phyloP scores from a whole-genome alignment of 2,113 vertebrate genomes.

The Typhlomys cinereus region DNA sequence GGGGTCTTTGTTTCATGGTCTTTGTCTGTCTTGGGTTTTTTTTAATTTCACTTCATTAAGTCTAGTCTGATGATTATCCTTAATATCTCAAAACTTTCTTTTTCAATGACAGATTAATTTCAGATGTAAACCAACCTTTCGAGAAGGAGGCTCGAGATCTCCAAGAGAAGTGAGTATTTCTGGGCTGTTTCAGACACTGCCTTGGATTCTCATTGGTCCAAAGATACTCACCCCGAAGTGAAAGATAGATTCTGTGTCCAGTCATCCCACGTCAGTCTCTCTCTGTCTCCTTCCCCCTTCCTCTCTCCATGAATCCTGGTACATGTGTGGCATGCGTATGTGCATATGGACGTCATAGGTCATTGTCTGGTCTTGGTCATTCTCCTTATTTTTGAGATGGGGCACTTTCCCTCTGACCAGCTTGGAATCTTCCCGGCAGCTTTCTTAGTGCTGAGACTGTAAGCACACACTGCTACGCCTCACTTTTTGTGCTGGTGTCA shows the following conservation, averaged over 20 bases:
- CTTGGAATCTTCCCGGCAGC: too few relatives aligned
- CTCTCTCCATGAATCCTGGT: too few relatives aligned
- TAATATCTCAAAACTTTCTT: slow-evolving; percentile 67
- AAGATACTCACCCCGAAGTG: not conserved
- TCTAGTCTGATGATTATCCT: not conserved
- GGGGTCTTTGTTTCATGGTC: not conserved
- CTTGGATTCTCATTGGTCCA: not conserved
- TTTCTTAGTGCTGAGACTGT: too few relatives aligned
- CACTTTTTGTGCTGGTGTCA: too few relatives aligned
- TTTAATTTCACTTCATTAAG: not conserved
- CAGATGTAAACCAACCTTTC: slow-evolving; percentile 98
- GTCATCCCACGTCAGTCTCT: not conserved
- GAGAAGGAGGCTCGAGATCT: slow-evolving; percentile 94
- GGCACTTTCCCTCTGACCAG: too few relatives aligned
- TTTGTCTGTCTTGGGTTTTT: not conserved
- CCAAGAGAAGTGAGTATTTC: slow-evolving; percentile 93
- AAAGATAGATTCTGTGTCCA: not conserved
- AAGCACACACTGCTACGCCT: too few relatives aligned
- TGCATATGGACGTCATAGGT: too few relatives aligned
- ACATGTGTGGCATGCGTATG: too few relatives aligned
- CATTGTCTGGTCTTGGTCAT: too few relatives aligned
- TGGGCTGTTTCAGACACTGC: not conserved
- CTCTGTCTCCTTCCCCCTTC: too few relatives aligned
- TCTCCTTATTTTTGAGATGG: too few relatives aligned
- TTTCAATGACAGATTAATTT: slow-evolving; percentile 94